Conservation (phyloP, 2,113 vertebrate genomes). For the Periophthalmodon schlosseri region DNA sequence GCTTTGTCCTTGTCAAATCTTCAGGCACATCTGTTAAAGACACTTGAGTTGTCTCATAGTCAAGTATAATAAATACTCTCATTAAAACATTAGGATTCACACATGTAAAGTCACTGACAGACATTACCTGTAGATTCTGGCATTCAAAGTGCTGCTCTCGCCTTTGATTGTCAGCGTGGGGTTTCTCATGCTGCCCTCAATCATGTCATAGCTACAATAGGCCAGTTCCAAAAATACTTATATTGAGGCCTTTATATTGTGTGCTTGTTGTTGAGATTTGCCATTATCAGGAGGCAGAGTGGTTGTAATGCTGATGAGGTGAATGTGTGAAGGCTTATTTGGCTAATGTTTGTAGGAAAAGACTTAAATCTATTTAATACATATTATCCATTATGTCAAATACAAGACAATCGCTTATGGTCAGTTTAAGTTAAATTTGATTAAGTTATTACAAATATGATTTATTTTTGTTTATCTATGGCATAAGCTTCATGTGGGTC, state of each 20-base stretch:
- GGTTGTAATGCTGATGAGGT: slow-evolving; percentile 27
- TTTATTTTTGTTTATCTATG: neutral
- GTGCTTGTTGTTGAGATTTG: slow-evolving; percentile 25
- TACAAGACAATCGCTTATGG: neutral
- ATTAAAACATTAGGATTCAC: slow-evolving; percentile 22
- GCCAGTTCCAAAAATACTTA: slow-evolving; percentile 25
- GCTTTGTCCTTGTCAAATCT: slow-evolving; percentile 30
- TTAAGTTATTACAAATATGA: neutral
- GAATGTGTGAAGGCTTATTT: slow-evolving; percentile 50
- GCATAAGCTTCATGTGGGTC: neutral
- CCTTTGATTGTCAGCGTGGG: slow-evolving; percentile 50
- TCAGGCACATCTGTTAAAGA: slow-evolving; percentile 69
- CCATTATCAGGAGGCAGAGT: slow-evolving; percentile 9
- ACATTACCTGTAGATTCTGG: slow-evolving; percentile 20
- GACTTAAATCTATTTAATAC: neutral
- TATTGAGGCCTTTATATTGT: neutral
- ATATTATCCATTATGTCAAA: neutral
- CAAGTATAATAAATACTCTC: slow-evolving; percentile 37
- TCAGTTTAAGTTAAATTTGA: neutral
- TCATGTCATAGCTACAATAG: slow-evolving; percentile 37
- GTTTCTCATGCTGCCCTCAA: slow-evolving; percentile 10
- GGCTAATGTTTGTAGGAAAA: neutral
- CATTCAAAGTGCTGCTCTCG: slow-evolving; percentile 28
- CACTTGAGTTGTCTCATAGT: slow-evolving; percentile 51
- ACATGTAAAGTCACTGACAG: slow-evolving; percentile 26